Evolutionary conservation across 1,140 invertebrate species (phyloP).

Genomic region (Bombus confusus): DNA sequence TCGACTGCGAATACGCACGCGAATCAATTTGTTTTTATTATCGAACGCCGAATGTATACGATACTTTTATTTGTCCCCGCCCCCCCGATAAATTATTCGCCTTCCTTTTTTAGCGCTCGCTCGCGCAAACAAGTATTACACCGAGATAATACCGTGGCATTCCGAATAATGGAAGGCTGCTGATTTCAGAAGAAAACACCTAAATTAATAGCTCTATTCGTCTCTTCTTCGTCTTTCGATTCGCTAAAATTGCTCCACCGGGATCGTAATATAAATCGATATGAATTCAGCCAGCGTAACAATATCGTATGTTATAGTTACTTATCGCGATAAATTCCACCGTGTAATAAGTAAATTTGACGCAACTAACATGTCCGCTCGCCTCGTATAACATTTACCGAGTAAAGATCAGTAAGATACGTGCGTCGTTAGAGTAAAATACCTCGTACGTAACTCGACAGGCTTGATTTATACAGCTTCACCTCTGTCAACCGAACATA

Average conservation of each 20-base stretch:
- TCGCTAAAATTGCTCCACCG: not conserved
- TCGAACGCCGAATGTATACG: no score
- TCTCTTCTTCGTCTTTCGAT: not conserved
- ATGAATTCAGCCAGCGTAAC: not conserved
- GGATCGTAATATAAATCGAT: not conserved
- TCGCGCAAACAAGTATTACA: not conserved
- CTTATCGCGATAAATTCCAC: not conserved
- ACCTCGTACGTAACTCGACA: not conserved
- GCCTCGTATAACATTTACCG: not conserved
- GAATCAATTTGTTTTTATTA: constrained; percentile 4
- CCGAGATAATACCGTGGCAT: not conserved
- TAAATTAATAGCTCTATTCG: not conserved
- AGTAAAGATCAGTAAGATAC: constrained; percentile 4
- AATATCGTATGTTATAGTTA: not conserved
- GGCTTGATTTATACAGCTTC: constrained; percentile 5
- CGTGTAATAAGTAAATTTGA: constrained; percentile 3
- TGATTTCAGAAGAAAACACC: not conserved
- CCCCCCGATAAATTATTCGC: not conserved
- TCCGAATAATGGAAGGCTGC: not conserved
- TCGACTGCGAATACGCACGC: not conserved
- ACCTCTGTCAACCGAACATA: constrained; percentile 5
- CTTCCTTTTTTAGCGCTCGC: not conserved
- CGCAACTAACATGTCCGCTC: not conserved
- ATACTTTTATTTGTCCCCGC: not conserved
- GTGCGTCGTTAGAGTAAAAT: not conserved